These are phyloP conservation scores for Eunapius fragilis DNA, from an alignment of 37 sponge, comb jelly and placozoan species.

Conservation along the genomic window DNA sequence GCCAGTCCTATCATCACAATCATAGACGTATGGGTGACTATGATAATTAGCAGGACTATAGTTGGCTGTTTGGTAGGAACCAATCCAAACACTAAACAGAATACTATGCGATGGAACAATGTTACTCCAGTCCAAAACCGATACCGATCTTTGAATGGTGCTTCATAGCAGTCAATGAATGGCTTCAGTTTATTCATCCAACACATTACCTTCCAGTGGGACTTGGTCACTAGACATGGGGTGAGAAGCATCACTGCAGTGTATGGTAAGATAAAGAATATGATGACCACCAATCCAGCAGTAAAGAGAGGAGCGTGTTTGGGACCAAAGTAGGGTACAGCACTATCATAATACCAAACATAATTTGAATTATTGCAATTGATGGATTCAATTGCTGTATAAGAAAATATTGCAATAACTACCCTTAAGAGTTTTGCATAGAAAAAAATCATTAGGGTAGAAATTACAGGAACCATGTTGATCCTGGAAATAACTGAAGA, in stretches of 20 bases:
- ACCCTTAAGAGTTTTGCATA: conserved; percentile 20
- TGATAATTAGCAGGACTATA: no score
- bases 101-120: background rate
- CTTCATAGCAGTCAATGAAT: conserved; percentile 31
- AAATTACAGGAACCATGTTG: conserved; percentile 24
- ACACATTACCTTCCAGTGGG: no score
- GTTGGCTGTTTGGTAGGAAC: no score
- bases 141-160: conserved; percentile 45
- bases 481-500: no score
- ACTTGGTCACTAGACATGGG: background rate
- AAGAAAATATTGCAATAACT: conserved; percentile 1
- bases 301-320: no score
- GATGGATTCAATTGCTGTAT: background rate
- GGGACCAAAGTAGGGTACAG: no score
- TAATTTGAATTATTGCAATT: no score
- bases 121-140: conserved; percentile 36
- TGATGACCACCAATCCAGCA: no score
- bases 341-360: background rate
- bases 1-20: no score
- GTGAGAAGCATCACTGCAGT: conserved; percentile 3
- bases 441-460: conserved; percentile 37
- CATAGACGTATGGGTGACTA: no score
- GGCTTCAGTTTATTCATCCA: conserved; percentile 9
- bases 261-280: no score
- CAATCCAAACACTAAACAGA: background rate